A percentile compares a stretch with the other conserved stretches of the same genome.
These are phyloP conservation scores for Percopsis transmontana DNA, from an alignment of 2,113 vertebrate genomes.

Conservation along the genomic window DNA sequence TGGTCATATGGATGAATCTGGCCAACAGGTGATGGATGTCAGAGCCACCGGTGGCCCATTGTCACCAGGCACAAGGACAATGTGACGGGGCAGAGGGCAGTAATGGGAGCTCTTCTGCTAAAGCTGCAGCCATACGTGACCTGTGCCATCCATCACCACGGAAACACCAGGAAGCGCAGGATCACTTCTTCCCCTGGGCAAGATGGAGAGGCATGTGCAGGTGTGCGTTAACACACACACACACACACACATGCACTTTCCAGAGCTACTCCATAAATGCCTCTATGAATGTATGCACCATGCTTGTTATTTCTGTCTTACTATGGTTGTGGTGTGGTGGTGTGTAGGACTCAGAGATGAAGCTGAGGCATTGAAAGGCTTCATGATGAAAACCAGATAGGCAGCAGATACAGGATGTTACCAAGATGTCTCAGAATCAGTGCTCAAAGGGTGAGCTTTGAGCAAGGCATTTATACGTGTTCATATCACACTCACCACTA, in stretches of 20 bases:
- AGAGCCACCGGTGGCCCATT: slow-evolving; percentile 68
- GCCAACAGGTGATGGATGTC: slow-evolving; percentile 78
- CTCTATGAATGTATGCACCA: no score
- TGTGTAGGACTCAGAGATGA: no score
- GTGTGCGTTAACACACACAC: background rate
- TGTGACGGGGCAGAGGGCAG: slow-evolving; percentile 56
- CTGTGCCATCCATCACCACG: slow-evolving; percentile 63
- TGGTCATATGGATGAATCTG: slow-evolving; percentile 70
- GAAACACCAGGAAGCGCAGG: slow-evolving; percentile 52
- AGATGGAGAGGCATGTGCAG: slow-evolving; percentile 15
- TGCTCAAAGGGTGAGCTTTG: no score
- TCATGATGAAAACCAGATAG: no score
- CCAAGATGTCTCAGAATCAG: no score
- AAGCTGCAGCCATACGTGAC: slow-evolving; percentile 52
- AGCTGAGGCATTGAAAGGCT: no score
- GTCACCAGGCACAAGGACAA: slow-evolving; percentile 71
- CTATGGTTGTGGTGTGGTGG: no score
- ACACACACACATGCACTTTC: background rate
- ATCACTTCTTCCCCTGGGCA: slow-evolving; percentile 35
- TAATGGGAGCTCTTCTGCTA: slow-evolving; percentile 45
- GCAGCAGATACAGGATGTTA: no score
- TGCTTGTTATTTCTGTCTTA: no score
- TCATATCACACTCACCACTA: no score
- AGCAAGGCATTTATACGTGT: no score
- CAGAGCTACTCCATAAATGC: no score